phyloP scores from a whole-genome alignment of 2,797 vertebrate genomes.

The Botia almorhae region DNA sequence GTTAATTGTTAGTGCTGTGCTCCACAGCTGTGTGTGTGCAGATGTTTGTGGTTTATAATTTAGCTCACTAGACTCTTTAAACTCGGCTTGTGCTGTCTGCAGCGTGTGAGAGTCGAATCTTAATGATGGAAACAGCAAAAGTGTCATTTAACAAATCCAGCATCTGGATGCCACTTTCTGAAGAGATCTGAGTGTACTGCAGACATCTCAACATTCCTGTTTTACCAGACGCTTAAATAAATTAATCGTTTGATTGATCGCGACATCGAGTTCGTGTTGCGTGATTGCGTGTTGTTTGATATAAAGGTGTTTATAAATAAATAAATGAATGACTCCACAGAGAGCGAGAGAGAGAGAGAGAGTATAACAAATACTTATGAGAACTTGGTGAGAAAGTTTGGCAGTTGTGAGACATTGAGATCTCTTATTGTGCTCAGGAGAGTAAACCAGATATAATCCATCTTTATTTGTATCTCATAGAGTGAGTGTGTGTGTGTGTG shows the following conservation, averaged over 20 bases:
- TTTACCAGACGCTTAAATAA: slow-evolving; percentile 9
- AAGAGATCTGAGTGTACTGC: slow-evolving; percentile 1
- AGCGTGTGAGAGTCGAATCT: slow-evolving; percentile 15
- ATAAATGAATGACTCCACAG: no score
- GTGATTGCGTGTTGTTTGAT: slow-evolving; percentile 32
- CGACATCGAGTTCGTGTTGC: background rate
- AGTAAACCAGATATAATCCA: no score
- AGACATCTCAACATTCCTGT: background rate
- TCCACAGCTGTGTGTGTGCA: slow-evolving; percentile 30
- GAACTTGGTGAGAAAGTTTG: no score
- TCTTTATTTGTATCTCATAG: background rate
- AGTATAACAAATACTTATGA: no score
- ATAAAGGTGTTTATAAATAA: background rate
- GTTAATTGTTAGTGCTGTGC: slow-evolving; percentile 25
- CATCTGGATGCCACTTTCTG: slow-evolving; percentile 61
- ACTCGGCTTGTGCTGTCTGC: background rate
- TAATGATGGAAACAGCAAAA: slow-evolving; percentile 59
- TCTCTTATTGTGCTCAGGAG: no score
- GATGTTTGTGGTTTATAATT: slow-evolving; percentile 59
- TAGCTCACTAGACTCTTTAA: slow-evolving; percentile 48
- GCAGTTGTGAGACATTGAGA: no score
- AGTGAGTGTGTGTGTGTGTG: background rate
- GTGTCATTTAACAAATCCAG: slow-evolving; percentile 37
- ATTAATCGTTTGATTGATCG: background rate
- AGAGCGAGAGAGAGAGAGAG: no score